phyloP scores from a whole-genome alignment of 2,113 vertebrate genomes.

The Gallinago jamesoni region DNA sequence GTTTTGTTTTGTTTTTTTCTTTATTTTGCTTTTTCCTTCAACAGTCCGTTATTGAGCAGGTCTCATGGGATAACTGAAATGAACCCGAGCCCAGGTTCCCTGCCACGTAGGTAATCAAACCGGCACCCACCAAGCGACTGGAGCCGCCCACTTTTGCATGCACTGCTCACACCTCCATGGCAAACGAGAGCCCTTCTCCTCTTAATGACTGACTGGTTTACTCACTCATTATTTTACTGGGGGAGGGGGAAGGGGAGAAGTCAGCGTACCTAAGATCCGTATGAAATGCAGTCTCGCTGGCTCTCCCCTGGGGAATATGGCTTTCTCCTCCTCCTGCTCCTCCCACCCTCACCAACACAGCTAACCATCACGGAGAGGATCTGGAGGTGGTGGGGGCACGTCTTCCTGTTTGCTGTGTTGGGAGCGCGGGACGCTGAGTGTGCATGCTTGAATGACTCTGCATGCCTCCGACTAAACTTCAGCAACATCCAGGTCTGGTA shows the following conservation, averaged over 20 bases:
- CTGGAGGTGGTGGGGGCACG: neutral
- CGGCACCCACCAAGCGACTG: slow-evolving; percentile 15
- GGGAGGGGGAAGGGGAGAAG: neutral
- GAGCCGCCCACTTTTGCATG: slow-evolving; percentile 71
- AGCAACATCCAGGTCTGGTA: neutral
- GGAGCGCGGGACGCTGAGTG: neutral
- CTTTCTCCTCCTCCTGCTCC: neutral
- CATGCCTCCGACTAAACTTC: slow-evolving; percentile 47
- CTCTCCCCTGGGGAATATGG: neutral
- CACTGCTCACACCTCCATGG: slow-evolving; percentile 67
- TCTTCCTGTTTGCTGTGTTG: neutral
- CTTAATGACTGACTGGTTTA: neutral
- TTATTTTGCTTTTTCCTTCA: slow-evolving; percentile 77
- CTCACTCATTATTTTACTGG: neutral
- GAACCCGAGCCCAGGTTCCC: slow-evolving; percentile 83
- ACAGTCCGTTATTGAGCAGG: slow-evolving; percentile 98
- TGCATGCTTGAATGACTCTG: slow-evolving; percentile 56
- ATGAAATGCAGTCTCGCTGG: neutral
- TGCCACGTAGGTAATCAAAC: slow-evolving; percentile 88
- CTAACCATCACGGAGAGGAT: neutral
- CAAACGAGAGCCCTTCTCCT: slow-evolving; percentile 41
- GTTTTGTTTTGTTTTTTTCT: slow-evolving; percentile 47
- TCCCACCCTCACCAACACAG: slow-evolving; percentile 18
- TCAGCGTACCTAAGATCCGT: neutral
- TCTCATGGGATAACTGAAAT: slow-evolving; percentile 97